Evolutionary conservation across 1,140 invertebrate species (phyloP), one percentile per base, ranked within the genome.

Genomic region (Campoletis sonorensis): DNA sequence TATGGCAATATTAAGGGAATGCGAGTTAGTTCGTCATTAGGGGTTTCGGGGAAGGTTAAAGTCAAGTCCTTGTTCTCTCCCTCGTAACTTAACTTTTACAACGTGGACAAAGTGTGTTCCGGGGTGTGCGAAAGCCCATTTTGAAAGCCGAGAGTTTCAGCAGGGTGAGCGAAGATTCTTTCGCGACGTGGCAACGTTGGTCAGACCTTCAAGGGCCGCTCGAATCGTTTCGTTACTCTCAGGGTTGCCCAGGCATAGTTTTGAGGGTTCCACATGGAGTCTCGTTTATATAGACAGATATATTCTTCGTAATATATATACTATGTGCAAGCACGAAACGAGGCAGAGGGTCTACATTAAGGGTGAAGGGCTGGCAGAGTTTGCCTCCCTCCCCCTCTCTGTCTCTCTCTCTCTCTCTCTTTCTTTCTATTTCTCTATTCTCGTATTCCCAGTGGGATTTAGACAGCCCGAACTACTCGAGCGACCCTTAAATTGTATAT

Each of bases 151-250:
- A n/a, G 54, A 58, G 54, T 23, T 18, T n/a, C 18, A 58, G 18
- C 5, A 16, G n/a, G 13, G 27, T n/a, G n/a, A 70, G 30, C 26
- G 67, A 70, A 15, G 30, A 70, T 70, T 70, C 67, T 18, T n/a
- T n/a, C 21, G 13, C 67, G 67, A 70, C 33, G 67, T 70, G 67
- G 67, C 67, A 70, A 70, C 67, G 67, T 70, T 70, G 67, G 67
- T 70, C 67, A 70, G 26, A 15, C 30, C n/a, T 33, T 70, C 67
- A 16, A 70, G 67, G 67, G 67, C 61, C 27, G 23, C 61, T 23
- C 61, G 7, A 26, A 26, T 64, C 61, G 61, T 64, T 64, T 3
- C 61, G 61, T 27, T 58, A 58, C 54, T 18, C 21, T 64, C 61
- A 23, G 27, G 11, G 61, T 16, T 64, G 61, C 13, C 21, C 61